Evolutionary conservation across 2,797 vertebrate species (phyloP).

Genomic region (Sebastes trivittatus): DNA sequence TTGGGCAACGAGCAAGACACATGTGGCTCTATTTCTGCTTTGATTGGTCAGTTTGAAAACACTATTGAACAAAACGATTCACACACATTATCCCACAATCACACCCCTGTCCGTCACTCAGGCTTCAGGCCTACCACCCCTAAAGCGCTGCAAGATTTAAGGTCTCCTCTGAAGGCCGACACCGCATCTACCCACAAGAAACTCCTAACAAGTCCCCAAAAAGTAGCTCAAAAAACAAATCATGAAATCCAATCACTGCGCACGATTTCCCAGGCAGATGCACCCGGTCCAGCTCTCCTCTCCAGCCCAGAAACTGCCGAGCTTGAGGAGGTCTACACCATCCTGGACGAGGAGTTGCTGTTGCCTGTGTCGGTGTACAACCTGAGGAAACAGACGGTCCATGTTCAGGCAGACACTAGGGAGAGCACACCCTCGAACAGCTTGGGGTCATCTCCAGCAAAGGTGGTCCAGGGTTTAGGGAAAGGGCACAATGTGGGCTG

Average conservation of each 20-base stretch:
- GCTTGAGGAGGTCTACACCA: slow-evolving; percentile 79
- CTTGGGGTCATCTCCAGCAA: slow-evolving; percentile 61
- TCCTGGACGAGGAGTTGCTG: slow-evolving; percentile 84
- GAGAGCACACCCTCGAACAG: slow-evolving; percentile 42
- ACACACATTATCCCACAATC: slow-evolving; percentile 52
- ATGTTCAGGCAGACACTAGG: slow-evolving; percentile 42
- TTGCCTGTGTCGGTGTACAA: slow-evolving; percentile 75
- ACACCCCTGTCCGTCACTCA: slow-evolving; percentile 20
- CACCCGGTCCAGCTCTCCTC: slow-evolving; percentile 50
- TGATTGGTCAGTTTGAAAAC: slow-evolving; percentile 88
- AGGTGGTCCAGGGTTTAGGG: slow-evolving; percentile 38
- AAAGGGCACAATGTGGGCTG: slow-evolving; percentile 17
- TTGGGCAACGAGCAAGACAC: slow-evolving; percentile 84
- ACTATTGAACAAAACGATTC: slow-evolving; percentile 72
- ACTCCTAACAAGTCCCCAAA: slow-evolving; percentile 34
- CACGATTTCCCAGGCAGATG: slow-evolving; percentile 26
- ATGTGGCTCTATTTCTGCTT: slow-evolving; percentile 87
- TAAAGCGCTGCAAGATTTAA: slow-evolving; percentile 47
- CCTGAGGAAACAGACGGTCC: slow-evolving; percentile 58
- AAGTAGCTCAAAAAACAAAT: slow-evolving; percentile 37
- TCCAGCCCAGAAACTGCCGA: slow-evolving; percentile 85
- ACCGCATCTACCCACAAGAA: slow-evolving; percentile 19
- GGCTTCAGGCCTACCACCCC: slow-evolving; percentile 43
- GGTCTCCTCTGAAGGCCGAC: slow-evolving; percentile 45
- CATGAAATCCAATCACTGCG: slow-evolving; percentile 23